These are phyloP conservation scores for Odobenus rosmarus DNA, from an alignment of 2,113 vertebrate species.

Conservation along the genomic window DNA sequence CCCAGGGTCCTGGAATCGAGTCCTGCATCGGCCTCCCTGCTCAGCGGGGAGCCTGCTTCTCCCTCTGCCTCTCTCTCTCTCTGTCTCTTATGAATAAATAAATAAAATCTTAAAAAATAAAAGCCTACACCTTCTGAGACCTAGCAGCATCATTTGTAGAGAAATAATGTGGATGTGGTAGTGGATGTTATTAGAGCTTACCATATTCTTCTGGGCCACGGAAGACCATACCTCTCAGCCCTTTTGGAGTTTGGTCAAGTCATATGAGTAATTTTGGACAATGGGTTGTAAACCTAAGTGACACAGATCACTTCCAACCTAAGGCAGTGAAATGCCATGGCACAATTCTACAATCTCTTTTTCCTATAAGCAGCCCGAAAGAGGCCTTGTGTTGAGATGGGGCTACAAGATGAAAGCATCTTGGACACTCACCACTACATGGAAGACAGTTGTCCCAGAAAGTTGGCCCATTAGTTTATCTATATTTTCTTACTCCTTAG, in stretches of 20 bases:
- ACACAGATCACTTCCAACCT: background rate
- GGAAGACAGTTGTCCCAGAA: background rate
- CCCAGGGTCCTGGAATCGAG: too few species aligned
- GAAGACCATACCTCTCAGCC: background rate
- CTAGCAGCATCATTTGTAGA: background rate
- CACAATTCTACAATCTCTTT: background rate
- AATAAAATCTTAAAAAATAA: too few species aligned
- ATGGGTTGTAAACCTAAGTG: background rate
- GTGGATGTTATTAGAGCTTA: background rate
- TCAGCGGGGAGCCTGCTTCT: too few species aligned
- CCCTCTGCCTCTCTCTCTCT: too few species aligned
- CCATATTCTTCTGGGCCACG: background rate
- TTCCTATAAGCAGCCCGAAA: background rate
- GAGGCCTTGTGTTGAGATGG: background rate
- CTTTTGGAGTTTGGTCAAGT: background rate
- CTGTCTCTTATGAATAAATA: too few species aligned
- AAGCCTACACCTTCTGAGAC: background rate
- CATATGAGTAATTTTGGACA: background rate
- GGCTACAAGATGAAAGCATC: background rate
- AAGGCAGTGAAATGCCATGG: background rate
- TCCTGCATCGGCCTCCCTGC: too few species aligned
- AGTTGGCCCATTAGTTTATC: background rate
- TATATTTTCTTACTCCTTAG: background rate
- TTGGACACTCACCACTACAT: fast-evolving
- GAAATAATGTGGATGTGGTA: background rate